Evolutionary conservation across 2,888 invertebrate genomes (phyloP).

Genomic region (Punctoribates punctum): DNA sequence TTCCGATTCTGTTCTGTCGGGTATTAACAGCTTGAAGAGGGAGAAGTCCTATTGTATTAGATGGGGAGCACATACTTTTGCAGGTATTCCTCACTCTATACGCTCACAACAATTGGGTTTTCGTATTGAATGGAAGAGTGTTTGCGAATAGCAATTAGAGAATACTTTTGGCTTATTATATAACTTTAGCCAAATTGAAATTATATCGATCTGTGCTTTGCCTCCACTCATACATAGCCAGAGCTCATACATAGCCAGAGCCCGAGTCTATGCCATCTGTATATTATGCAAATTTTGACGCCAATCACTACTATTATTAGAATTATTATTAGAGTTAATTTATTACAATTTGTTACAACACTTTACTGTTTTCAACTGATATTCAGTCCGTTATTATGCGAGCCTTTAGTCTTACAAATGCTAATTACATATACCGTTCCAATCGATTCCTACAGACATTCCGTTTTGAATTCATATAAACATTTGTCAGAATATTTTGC

Average conservation of each 20-base stretch:
- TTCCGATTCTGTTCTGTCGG: not conserved
- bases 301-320: slow-evolving; percentile 35
- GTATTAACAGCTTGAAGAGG: not conserved
- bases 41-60: not conserved
- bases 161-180: not conserved
- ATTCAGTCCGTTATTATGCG: not conserved
- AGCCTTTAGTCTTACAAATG: not conserved
- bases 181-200: slow-evolving; percentile 35
- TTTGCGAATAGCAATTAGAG: slow-evolving; percentile 35
- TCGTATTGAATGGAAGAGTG: slow-evolving; percentile 17
- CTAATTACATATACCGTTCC: slow-evolving; percentile 9
- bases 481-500: slow-evolving; percentile 10
- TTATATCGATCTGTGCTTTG: slow-evolving; percentile 32
- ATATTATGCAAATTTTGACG: slow-evolving; percentile 32
- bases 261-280: not conserved
- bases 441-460: not conserved
- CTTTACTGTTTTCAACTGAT: slow-evolving; percentile 28
- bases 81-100: not conserved
- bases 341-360: slow-evolving; percentile 35
- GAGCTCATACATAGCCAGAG: not conserved
- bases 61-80: not conserved
- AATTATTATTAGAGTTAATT: slow-evolving; percentile 37
- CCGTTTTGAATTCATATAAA: not conserved
- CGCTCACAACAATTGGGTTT: slow-evolving; percentile 10
- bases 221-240: not conserved